These are phyloP conservation scores for Cheirogaleus major DNA, from an alignment of 2,797 vertebrate genomes.

Conservation along the genomic window DNA sequence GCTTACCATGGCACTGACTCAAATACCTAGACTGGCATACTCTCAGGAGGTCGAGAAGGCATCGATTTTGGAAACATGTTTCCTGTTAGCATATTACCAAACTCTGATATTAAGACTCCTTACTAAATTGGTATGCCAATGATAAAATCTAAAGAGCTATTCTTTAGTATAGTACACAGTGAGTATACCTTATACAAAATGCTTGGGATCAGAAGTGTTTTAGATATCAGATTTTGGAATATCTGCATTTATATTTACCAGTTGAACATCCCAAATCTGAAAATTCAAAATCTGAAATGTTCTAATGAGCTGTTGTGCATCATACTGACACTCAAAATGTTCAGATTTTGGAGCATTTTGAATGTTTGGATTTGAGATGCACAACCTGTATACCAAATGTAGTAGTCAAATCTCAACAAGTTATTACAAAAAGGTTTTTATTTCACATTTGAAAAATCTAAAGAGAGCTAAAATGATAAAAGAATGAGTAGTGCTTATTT, in stretches of 20 bases:
- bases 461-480: neutral
- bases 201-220: neutral
- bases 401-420: neutral
- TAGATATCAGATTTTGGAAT: neutral
- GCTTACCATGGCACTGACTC: conserved; percentile 17
- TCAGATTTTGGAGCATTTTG: neutral
- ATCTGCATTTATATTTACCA: neutral
- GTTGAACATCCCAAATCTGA: neutral
- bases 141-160: neutral
- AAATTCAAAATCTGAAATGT: neutral
- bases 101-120: neutral
- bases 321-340: neutral
- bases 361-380: neutral
- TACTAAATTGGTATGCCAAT: neutral
- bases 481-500: neutral
- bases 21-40: neutral
- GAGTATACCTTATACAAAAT: neutral
- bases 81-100: conserved; percentile 24
- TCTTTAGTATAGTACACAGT: neutral
- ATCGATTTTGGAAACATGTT: conserved; percentile 18
- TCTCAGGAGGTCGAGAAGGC: neutral
- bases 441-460: conserved; percentile 27
- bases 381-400: neutral
- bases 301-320: neutral
- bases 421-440: conserved; percentile 17